Evolutionary conservation across 2,888 invertebrate species (phyloP).

Genomic region (Nycteola revayana): DNA sequence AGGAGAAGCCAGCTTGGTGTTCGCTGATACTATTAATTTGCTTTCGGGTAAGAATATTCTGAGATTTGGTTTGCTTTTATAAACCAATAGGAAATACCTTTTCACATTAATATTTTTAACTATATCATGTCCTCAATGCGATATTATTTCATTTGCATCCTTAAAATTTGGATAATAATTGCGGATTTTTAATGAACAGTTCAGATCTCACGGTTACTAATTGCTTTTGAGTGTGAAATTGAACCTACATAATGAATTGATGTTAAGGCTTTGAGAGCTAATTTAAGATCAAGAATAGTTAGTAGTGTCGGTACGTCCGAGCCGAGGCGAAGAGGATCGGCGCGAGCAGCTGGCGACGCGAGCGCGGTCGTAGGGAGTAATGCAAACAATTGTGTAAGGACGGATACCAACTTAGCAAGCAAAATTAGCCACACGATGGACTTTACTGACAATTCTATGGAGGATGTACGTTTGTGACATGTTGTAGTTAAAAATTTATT

Average conservation of each 20-base stretch:
- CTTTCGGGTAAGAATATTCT: slow-evolving; percentile 67
- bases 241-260: slow-evolving; percentile 39
- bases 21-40: slow-evolving; percentile 58
- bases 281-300: slow-evolving; percentile 40
- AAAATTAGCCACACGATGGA: slow-evolving; percentile 56
- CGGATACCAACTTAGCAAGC: slow-evolving; percentile 76
- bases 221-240: slow-evolving; percentile 69
- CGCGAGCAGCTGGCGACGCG: slow-evolving; percentile 39
- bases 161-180: slow-evolving; percentile 56
- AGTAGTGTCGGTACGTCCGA: slow-evolving; percentile 46
- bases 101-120: slow-evolving; percentile 80
- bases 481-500: slow-evolving; percentile 77
- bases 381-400: slow-evolving; percentile 83
- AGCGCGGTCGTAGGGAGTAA: slow-evolving; percentile 46
- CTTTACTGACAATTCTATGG: slow-evolving; percentile 52
- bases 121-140: slow-evolving; percentile 80
- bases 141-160: slow-evolving; percentile 75
- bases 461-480: slow-evolving; percentile 74
- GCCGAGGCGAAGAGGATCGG: slow-evolving; percentile 46
- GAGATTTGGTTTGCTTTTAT: slow-evolving; percentile 66
- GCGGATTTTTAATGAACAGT: slow-evolving; percentile 66
- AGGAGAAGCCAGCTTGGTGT: slow-evolving; percentile 79
- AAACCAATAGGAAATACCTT: slow-evolving; percentile 81
- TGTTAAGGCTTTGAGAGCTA: slow-evolving; percentile 37
- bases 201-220: slow-evolving; percentile 78